Conservation (phyloP, 2,113 vertebrate species). For the Pollachius pollachius region DNA sequence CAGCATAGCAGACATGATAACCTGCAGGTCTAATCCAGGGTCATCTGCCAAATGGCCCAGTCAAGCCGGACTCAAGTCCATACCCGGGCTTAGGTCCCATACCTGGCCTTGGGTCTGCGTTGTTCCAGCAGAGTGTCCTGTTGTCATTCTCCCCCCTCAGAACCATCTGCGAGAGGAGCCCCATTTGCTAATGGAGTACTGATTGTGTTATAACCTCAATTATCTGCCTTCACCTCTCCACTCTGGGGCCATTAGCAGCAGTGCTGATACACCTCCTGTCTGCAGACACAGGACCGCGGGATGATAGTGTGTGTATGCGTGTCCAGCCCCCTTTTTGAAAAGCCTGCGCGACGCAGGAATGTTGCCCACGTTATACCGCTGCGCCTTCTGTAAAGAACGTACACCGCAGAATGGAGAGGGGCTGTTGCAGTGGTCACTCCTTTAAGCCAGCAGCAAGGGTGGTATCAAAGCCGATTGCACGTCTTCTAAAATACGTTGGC, state of each 20-base stretch:
- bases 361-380: no score
- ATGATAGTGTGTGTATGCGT: conserved; percentile 27
- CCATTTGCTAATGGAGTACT: conserved; percentile 54
- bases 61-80: neutral
- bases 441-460: no score
- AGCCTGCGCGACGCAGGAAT: no score
- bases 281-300: conserved; percentile 43
- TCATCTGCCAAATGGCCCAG: neutral
- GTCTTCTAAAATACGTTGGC: no score
- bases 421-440: no score
- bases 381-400: no score
- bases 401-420: no score
- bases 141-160: neutral
- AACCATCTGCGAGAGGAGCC: neutral
- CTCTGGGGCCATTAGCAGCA: conserved; percentile 58
- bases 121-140: neutral
- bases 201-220: conserved; percentile 65
- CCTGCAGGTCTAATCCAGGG: no score
- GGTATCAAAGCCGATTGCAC: no score
- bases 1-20: conserved; percentile 8
- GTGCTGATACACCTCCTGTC: conserved; percentile 41
- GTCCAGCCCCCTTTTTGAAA: no score
- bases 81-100: neutral
- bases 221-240: conserved; percentile 55
- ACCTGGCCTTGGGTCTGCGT: neutral